phyloP scores from a whole-genome alignment of 2,888 invertebrate species.

The Crocallis elinguaria region DNA sequence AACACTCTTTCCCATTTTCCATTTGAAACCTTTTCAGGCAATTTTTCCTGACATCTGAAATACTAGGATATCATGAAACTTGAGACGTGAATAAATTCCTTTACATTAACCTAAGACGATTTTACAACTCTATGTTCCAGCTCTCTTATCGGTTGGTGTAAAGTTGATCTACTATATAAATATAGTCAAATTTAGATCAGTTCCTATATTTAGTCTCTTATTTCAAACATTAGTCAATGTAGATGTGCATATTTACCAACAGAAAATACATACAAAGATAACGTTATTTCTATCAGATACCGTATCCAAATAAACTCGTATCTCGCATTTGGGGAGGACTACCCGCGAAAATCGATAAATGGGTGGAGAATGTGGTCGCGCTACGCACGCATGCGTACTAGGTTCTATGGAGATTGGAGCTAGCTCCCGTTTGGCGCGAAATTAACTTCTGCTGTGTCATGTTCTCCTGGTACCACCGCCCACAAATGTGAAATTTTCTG shows the following conservation, averaged over 20 bases:
- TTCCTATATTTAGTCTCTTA: not conserved
- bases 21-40: slow-evolving; percentile 45
- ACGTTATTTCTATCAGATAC: not conserved
- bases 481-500: slow-evolving; percentile 81
- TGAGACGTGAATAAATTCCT: slow-evolving; percentile 32
- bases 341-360: slow-evolving; percentile 55
- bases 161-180: not conserved
- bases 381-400: slow-evolving; percentile 63
- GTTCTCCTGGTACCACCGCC: slow-evolving; percentile 74
- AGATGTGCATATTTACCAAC: too few relatives aligned
- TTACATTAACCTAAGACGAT: slow-evolving; percentile 21
- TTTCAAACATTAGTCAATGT: not conserved
- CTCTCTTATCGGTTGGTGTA: not conserved
- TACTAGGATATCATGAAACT: slow-evolving; percentile 41
- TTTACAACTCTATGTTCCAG: not conserved
- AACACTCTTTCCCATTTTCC: slow-evolving; percentile 14
- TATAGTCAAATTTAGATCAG: not conserved
- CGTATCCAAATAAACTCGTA: slow-evolving; percentile 18
- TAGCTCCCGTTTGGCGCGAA: slow-evolving; percentile 2
- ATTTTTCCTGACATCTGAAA: slow-evolving; percentile 53
- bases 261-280: not conserved
- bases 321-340: slow-evolving; percentile 19
- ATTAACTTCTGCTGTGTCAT: slow-evolving; percentile 46
- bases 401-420: not conserved
- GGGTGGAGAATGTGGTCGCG: slow-evolving; percentile 7